Conservation (phyloP, 2,888 invertebrate genomes). For the Dicranocentrus wangi region DNA sequence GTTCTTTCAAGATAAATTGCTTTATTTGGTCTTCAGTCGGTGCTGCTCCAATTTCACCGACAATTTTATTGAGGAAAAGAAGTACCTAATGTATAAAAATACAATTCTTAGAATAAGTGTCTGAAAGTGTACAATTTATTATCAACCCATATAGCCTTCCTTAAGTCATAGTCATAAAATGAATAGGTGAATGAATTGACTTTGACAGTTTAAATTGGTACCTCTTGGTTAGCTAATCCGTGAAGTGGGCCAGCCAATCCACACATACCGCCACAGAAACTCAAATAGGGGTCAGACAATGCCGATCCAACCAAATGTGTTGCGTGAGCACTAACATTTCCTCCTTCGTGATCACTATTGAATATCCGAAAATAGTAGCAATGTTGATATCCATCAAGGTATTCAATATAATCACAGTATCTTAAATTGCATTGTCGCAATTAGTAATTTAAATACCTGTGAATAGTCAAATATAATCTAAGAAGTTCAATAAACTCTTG, state of each 20-base stretch:
- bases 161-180: no score
- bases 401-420: no score
- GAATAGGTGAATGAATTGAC: no score
- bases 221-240: constrained; percentile 95
- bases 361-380: background rate
- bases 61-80: constrained; percentile 93
- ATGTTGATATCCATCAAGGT: no score
- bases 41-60: constrained; percentile 87
- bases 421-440: no score
- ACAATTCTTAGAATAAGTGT: background rate
- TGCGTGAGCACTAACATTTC: constrained; percentile 96
- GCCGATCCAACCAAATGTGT: constrained; percentile 95
- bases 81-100: constrained; percentile 82
- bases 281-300: constrained; percentile 93
- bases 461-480: constrained; percentile 94
- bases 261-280: constrained; percentile 93
- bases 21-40: constrained; percentile 92
- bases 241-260: constrained; percentile 96
- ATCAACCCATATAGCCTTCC: background rate
- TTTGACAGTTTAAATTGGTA: no score
- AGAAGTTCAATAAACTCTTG: constrained; percentile 89
- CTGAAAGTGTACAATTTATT: constrained; percentile 11
- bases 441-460: constrained; percentile 78
- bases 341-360: constrained; percentile 93
- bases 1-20: constrained; percentile 97